Conservation (phyloP, 2,888 invertebrate species). For the Amiota communis region DNA sequence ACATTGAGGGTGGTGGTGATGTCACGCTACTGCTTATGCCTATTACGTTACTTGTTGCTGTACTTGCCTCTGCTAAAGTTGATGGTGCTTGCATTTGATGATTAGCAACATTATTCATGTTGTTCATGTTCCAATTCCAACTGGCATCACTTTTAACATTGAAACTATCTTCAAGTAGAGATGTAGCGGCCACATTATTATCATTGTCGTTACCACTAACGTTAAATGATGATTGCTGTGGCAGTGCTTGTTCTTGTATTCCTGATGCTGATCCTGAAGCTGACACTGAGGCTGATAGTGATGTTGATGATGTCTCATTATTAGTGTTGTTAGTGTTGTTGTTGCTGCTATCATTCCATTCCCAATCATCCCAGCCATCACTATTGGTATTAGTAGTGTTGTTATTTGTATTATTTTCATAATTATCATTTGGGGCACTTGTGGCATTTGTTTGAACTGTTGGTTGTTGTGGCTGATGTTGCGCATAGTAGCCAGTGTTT, state of each 20-base stretch:
- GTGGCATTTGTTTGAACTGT: conserved; percentile 39
- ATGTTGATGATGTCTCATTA: conserved; percentile 29
- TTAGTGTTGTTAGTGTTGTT: conserved; percentile 36
- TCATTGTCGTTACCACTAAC: conserved; percentile 21
- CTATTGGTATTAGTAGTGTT: conserved; percentile 49
- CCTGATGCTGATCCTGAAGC: conserved; percentile 30
- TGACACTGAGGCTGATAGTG: too few species aligned
- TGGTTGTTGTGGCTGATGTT: conserved; percentile 39
- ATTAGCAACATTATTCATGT: conserved; percentile 30
- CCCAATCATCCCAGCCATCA: conserved; percentile 72
- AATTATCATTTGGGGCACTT: conserved; percentile 44
- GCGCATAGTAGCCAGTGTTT: not conserved
- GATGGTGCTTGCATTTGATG: conserved; percentile 32
- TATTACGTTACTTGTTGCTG: not conserved
- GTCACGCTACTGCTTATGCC: not conserved
- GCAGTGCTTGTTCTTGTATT: conserved; percentile 25
- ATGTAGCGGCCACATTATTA: not conserved
- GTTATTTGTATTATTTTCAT: conserved; percentile 42
- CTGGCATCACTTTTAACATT: conserved; percentile 71
- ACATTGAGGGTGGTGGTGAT: not conserved
- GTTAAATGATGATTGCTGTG: not conserved
- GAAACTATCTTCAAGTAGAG: conserved; percentile 77
- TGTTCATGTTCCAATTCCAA: conserved; percentile 43
- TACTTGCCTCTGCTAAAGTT: conserved; percentile 41
- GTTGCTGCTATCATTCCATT: conserved; percentile 67